phyloP scores from a whole-genome alignment of 1,140 invertebrate genomes.

The Zeugodacus cucurbitae region DNA sequence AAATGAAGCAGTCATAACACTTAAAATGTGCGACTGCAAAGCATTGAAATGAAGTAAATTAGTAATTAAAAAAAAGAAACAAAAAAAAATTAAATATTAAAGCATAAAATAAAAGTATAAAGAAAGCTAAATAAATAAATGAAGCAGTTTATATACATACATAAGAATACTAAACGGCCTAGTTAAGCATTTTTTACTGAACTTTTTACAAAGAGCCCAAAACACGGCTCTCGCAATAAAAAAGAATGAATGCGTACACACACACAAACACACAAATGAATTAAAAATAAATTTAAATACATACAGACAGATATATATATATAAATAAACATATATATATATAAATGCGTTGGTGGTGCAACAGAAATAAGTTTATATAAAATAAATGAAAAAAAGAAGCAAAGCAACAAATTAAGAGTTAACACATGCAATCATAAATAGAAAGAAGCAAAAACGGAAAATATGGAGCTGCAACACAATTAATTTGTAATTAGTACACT shows the following conservation, averaged over 20 bases:
- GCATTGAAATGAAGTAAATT: slow-evolving; percentile 23
- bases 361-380: background rate
- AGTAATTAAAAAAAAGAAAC: background rate
- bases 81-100: slow-evolving; percentile 12
- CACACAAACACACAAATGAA: background rate
- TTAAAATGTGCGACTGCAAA: background rate
- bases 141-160: slow-evolving; percentile 52
- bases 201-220: slow-evolving; percentile 50
- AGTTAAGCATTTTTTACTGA: slow-evolving; percentile 66
- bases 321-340: background rate
- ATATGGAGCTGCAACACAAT: background rate
- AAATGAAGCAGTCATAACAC: background rate
- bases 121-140: slow-evolving; percentile 21
- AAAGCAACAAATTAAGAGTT: slow-evolving; percentile 37
- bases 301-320: background rate
- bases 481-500: background rate
- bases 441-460: background rate
- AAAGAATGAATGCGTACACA: background rate
- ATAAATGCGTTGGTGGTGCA: background rate
- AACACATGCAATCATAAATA: slow-evolving; percentile 28
- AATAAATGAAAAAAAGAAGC: background rate
- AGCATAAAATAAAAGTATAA: background rate
- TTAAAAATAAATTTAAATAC: slow-evolving; percentile 14
- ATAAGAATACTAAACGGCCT: slow-evolving; percentile 55
- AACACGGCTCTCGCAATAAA: background rate